Conservation (phyloP, 2,113 vertebrate species). For the Gymnogyps californianus region DNA sequence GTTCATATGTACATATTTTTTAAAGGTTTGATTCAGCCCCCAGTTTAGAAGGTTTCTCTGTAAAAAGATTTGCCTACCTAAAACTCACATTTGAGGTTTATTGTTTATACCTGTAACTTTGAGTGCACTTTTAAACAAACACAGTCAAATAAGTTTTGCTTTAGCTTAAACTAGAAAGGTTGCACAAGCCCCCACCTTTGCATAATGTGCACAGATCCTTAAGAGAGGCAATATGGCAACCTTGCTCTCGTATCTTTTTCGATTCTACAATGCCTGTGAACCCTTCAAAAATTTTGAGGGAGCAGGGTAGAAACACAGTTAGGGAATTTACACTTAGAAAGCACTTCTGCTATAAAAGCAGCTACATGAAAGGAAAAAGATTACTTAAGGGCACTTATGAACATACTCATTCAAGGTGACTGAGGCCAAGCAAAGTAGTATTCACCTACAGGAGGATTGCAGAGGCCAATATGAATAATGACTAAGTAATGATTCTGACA, state of each 20-base stretch:
- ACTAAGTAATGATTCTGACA: background rate
- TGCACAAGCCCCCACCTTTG: background rate
- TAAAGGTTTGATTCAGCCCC: background rate
- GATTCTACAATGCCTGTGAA: background rate
- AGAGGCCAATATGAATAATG: background rate
- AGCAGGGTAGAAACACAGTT: background rate
- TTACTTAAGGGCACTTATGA: background rate
- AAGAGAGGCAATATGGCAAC: background rate
- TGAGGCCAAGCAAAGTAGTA: background rate
- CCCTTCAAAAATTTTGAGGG: background rate
- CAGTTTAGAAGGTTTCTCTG: background rate
- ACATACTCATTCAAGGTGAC: background rate
- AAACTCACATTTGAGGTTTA: background rate
- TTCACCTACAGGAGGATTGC: background rate
- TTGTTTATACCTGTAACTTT: background rate
- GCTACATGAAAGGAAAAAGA: background rate
- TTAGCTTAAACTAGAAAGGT: background rate
- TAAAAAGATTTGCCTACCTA: background rate
- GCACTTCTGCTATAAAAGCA: background rate
- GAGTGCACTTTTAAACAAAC: background rate
- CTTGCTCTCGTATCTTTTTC: background rate
- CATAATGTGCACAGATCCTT: rapidly evolving
- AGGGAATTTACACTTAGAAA: background rate
- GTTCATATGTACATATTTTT: background rate
- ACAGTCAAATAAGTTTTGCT: background rate